These are phyloP conservation scores for Trogon melanurus DNA, from an alignment of 2,113 vertebrate species.

Conservation along the genomic window DNA sequence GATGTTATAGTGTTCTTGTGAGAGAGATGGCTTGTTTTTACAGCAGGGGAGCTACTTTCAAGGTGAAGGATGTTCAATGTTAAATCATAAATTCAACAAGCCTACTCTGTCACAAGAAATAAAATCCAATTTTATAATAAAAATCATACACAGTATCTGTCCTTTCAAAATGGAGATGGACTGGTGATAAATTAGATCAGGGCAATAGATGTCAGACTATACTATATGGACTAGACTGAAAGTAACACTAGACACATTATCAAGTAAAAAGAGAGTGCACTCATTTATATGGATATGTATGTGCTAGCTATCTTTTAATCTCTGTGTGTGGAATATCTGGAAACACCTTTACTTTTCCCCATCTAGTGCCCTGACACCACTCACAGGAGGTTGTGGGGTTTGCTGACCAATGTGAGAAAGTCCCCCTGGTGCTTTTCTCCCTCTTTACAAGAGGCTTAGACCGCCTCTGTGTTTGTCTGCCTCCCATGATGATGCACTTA, in stretches of 20 bases:
- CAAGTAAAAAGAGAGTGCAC: background rate
- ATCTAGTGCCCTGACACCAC: accelerated
- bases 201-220: conserved; percentile 27
- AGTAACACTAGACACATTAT: background rate
- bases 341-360: background rate
- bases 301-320: background rate
- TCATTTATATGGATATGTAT: background rate
- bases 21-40: conserved; percentile 16
- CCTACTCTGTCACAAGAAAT: conserved; percentile 42
- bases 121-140: conserved; percentile 53
- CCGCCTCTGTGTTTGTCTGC: background rate
- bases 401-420: background rate
- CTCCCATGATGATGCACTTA: background rate
- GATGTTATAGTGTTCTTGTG: conserved; percentile 14
- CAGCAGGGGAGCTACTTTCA: background rate
- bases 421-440: background rate
- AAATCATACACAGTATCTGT: conserved; percentile 24
- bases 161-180: conserved; percentile 10
- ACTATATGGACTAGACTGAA: background rate
- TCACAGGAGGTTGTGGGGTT: background rate
- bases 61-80: conserved; percentile 40
- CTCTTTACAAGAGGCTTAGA: background rate
- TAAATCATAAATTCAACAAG: conserved; percentile 54
- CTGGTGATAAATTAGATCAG: conserved; percentile 43
- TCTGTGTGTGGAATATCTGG: background rate